Evolutionary conservation across 2,888 invertebrate genomes (phyloP).

Genomic region (Pyrgus malvae): DNA sequence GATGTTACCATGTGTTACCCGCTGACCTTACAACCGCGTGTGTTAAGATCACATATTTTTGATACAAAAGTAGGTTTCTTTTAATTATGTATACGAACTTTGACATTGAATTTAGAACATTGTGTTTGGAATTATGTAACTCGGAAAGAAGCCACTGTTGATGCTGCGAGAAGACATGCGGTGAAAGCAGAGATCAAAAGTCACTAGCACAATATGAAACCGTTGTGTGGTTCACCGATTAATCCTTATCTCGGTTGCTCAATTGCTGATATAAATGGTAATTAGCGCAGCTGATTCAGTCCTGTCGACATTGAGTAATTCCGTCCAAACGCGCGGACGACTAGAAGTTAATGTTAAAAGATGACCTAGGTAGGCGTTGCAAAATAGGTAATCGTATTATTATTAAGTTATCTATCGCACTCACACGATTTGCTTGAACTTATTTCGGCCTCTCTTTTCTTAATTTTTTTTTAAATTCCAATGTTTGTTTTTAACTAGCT

Average conservation of each 20-base stretch:
- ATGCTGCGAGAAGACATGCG: slow-evolving; percentile 40
- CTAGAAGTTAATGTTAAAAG: not conserved
- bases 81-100: slow-evolving; percentile 25
- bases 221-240: slow-evolving; percentile 42
- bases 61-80: slow-evolving; percentile 3
- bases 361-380: not conserved
- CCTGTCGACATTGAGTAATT: slow-evolving; percentile 14
- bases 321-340: not conserved
- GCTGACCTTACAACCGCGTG: not conserved
- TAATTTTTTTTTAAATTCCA: no score
- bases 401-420: not conserved
- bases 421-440: no score
- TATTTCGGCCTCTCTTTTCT: not conserved
- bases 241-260: slow-evolving; percentile 53
- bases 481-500: no score
- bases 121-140: slow-evolving; percentile 38
- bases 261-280: slow-evolving; percentile 31
- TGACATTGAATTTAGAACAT: slow-evolving; percentile 26
- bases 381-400: not conserved
- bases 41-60: not conserved
- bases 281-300: slow-evolving; percentile 14
- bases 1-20: not conserved
- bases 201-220: slow-evolving; percentile 47
- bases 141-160: slow-evolving; percentile 37
- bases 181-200: slow-evolving; percentile 76